phyloP scores from a whole-genome alignment of 2,113 vertebrate species.

The Herpailurus yagouaroundi region DNA sequence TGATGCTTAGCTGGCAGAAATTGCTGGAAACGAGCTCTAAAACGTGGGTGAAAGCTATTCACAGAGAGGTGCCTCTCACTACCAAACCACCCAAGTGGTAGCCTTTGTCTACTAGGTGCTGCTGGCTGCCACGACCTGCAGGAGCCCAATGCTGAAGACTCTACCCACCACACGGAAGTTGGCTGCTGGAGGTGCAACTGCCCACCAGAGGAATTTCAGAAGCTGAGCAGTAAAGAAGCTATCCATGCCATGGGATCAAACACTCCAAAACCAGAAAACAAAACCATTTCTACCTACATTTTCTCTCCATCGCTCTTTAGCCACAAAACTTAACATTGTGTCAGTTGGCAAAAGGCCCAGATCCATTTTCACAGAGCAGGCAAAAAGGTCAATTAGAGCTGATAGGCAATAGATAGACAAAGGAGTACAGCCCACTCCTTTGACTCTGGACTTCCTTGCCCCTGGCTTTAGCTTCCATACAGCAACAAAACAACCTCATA shows the following conservation, averaged over 20 bases:
- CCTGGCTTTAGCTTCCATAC: not conserved
- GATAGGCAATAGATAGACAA: not conserved
- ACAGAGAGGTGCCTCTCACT: not conserved
- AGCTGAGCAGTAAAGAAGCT: not conserved
- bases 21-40: not conserved
- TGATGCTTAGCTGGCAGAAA: not conserved
- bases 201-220: not conserved
- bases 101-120: too few species aligned
- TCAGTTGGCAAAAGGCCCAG: not conserved
- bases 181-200: not conserved
- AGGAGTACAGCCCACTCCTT: not conserved
- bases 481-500: not conserved
- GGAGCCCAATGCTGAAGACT: not conserved
- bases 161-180: rapidly evolving
- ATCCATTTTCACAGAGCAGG: not conserved
- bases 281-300: not conserved
- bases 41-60: not conserved
- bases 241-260: too few species aligned
- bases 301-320: not conserved
- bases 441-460: not conserved
- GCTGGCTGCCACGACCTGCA: not conserved
- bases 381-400: not conserved
- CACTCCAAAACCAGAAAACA: not conserved
- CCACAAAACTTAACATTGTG: not conserved
- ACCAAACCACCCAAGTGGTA: not conserved